These are phyloP conservation scores for Manis javanica DNA, from an alignment of 2,797 vertebrate genomes.

Conservation along the genomic window DNA sequence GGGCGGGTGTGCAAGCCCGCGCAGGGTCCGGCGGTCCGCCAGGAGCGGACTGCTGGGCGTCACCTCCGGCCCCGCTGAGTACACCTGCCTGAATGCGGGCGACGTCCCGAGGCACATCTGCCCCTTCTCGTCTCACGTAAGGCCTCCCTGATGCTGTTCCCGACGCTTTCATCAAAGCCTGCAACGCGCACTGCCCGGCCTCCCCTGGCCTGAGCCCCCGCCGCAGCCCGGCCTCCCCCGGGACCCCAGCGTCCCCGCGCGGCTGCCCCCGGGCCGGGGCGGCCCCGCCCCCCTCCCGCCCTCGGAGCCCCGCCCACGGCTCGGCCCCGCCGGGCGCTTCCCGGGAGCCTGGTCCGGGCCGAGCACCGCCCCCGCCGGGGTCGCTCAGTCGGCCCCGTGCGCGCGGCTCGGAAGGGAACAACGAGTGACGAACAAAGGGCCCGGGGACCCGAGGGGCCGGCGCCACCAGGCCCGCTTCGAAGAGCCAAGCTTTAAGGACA, in stretches of 20 bases:
- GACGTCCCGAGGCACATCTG: background rate
- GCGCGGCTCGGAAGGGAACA: no score
- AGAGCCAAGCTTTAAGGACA: background rate
- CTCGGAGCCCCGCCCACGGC: no score
- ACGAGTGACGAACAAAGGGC: background rate
- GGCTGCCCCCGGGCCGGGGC: no score
- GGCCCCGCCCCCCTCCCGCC: no score
- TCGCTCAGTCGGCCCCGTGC: no score
- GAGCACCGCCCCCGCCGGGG: no score
- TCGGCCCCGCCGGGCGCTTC: no score
- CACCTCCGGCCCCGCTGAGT: no score
- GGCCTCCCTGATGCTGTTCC: background rate
- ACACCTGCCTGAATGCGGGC: no score
- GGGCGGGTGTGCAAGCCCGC: background rate
- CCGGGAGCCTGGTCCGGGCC: no score
- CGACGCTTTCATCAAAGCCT: background rate
- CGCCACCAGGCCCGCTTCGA: background rate
- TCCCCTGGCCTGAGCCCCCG: background rate
- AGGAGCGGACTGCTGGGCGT: background rate
- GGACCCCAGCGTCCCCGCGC: background rate
- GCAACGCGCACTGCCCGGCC: no score
- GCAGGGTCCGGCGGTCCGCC: background rate
- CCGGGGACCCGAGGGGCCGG: background rate
- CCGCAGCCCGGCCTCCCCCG: no score
- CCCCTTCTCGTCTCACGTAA: background rate